A percentile compares a stretch with the other conserved stretches of the same genome.
Evolutionary conservation across 2,888 invertebrate species (phyloP).

Genomic region (Coleophora flavipennella): DNA sequence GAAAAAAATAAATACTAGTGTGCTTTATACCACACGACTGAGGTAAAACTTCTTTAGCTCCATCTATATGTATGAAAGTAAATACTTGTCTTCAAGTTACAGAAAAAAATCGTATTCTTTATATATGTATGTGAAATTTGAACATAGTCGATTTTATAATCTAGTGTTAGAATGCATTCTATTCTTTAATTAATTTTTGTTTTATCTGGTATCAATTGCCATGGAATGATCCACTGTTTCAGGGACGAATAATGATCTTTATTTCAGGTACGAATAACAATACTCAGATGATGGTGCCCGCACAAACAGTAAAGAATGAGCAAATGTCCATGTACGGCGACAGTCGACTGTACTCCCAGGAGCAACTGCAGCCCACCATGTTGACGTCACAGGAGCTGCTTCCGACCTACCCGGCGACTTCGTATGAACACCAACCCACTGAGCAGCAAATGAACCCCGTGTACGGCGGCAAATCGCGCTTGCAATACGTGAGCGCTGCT

Average conservation of each 20-base stretch:
- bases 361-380: conserved; percentile 51
- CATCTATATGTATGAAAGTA: too few species aligned
- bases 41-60: too few species aligned
- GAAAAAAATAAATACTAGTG: too few species aligned
- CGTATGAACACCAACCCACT: conserved; percentile 38
- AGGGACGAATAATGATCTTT: neutral
- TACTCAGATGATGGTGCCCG: conserved; percentile 55
- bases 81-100: too few species aligned
- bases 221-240: too few species aligned
- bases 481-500: conserved; percentile 38
- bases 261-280: conserved; percentile 48
- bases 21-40: too few species aligned
- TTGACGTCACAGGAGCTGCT: conserved; percentile 45
- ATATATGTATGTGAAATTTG: too few species aligned
- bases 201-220: too few species aligned
- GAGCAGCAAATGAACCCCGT: conserved; percentile 31
- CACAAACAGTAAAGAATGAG: conserved; percentile 51
- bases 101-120: too few species aligned
- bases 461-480: conserved; percentile 37
- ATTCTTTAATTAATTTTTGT: too few species aligned
- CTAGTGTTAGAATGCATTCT: too few species aligned
- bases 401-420: conserved; percentile 30
- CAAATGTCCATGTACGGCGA: conserved; percentile 55
- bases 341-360: conserved; percentile 43
- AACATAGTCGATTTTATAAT: too few species aligned